These are phyloP conservation scores for Anthoptus insignis DNA, from an alignment of 2,888 invertebrate genomes.

Conservation along the genomic window DNA sequence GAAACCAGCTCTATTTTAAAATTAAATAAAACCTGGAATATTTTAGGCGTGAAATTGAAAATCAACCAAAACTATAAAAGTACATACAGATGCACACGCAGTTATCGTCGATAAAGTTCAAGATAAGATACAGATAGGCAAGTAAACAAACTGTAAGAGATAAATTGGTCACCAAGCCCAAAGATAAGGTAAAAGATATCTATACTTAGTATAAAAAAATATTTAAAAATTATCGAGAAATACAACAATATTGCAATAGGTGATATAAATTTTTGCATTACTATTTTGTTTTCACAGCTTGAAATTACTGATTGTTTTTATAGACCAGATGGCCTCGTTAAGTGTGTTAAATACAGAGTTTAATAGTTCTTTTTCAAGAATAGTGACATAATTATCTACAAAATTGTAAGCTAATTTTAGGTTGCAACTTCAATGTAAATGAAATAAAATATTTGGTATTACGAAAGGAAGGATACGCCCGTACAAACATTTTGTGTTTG, in stretches of 20 bases:
- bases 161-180: slow-evolving; percentile 9
- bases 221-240: slow-evolving; percentile 17
- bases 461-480: too few relatives aligned
- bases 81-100: background rate
- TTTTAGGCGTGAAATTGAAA: too few relatives aligned
- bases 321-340: slow-evolving; percentile 60
- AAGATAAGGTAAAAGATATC: slow-evolving; percentile 12
- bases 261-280: slow-evolving; percentile 14
- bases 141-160: slow-evolving; percentile 24
- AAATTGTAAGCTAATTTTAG: slow-evolving; percentile 59
- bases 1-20: too few relatives aligned
- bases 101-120: background rate
- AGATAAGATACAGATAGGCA: slow-evolving; percentile 4
- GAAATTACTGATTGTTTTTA: slow-evolving; percentile 49
- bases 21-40: too few relatives aligned
- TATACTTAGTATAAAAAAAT: background rate
- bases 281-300: slow-evolving; percentile 28
- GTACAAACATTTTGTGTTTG: too few relatives aligned
- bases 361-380: slow-evolving; percentile 58
- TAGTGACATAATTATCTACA: too few relatives aligned
- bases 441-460: too few relatives aligned
- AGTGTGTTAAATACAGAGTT: slow-evolving; percentile 68
- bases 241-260: slow-evolving; percentile 12
- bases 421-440: slow-evolving; percentile 53
- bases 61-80: background rate